phyloP scores from a whole-genome alignment of 2,113 vertebrate species.

The Podarcis raffonei region DNA sequence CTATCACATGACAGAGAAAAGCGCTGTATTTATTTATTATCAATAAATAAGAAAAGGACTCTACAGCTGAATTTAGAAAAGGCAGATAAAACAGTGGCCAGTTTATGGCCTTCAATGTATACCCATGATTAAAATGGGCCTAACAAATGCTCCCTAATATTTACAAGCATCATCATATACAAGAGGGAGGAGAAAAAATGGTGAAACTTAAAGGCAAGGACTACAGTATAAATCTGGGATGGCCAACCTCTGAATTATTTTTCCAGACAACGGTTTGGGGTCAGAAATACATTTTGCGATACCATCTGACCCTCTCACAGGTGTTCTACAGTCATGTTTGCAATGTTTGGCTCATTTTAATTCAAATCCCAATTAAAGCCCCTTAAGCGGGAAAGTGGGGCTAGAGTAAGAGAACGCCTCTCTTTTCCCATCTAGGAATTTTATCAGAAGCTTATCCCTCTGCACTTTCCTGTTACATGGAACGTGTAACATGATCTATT shows the following conservation, averaged over 20 bases:
- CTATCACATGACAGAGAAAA: constrained; percentile 24
- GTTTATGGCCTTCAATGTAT: neutral
- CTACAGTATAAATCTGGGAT: constrained; percentile 19
- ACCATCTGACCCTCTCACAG: neutral
- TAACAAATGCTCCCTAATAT: constrained; percentile 5
- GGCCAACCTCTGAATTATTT: neutral
- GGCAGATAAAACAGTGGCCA: neutral
- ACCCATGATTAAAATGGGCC: constrained; percentile 8
- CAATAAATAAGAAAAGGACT: neutral
- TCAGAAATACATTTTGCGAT: neutral
- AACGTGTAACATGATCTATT: neutral
- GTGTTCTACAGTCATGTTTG: neutral
- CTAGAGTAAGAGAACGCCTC: no score
- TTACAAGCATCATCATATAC: neutral
- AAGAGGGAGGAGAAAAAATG: constrained; percentile 22
- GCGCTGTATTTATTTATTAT: constrained; percentile 11
- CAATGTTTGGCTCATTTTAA: neutral
- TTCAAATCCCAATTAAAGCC: neutral
- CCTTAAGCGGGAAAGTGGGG: neutral
- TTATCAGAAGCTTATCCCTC: neutral
- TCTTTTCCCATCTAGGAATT: neutral
- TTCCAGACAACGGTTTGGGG: neutral
- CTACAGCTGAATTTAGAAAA: neutral
- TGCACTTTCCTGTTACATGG: neutral
- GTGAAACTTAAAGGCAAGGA: constrained; percentile 19